phyloP scores from a whole-genome alignment of 2,797 vertebrate genomes.

The Columba guinea region DNA sequence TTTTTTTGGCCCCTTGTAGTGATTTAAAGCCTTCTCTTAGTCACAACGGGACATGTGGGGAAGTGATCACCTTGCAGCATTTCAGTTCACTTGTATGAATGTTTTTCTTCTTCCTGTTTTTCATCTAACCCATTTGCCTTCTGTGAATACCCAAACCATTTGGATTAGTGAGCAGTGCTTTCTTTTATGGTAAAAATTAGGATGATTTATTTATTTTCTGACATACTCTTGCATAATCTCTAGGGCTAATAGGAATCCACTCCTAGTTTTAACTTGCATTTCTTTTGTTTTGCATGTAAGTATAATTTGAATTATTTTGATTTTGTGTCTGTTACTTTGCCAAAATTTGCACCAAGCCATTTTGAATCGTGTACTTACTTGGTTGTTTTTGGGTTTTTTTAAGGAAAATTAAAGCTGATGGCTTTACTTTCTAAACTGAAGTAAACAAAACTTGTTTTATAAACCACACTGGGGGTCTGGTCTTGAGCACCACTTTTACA shows the following conservation, averaged over 20 bases:
- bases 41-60: neutral
- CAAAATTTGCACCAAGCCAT: constrained; percentile 61
- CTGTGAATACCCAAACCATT: neutral
- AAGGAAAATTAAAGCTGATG: constrained; percentile 20
- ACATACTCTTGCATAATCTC: neutral
- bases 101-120: neutral
- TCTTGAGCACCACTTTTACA: neutral
- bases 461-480: neutral
- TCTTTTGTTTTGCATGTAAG: neutral
- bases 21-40: neutral
- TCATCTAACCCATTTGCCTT: neutral
- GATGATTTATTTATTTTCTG: constrained; percentile 38
- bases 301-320: constrained; percentile 8
- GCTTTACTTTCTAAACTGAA: constrained; percentile 9
- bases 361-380: neutral
- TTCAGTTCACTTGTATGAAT: neutral
- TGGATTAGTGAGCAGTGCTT: neutral
- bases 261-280: constrained; percentile 76
- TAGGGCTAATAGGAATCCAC: constrained; percentile 4
- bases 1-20: neutral
- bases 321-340: constrained; percentile 42
- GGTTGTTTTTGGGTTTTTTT: neutral
- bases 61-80: neutral
- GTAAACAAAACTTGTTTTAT: neutral
- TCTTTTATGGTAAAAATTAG: neutral